phyloP scores from a whole-genome alignment of 2,888 invertebrate species.

The Dichetophora obliterata region DNA sequence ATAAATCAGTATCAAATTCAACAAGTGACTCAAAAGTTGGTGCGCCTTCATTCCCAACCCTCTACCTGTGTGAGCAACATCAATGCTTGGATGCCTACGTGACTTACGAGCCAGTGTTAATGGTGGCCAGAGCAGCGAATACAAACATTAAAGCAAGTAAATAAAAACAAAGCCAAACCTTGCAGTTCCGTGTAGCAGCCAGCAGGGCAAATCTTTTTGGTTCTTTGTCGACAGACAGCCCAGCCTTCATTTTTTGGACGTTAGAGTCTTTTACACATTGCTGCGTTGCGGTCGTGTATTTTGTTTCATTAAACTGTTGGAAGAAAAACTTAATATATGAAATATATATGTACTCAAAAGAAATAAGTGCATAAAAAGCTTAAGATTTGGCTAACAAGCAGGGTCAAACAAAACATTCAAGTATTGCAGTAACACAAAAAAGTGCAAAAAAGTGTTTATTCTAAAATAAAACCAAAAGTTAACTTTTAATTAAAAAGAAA shows the following conservation, averaged over 20 bases:
- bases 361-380: no score
- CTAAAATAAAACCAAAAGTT: no score
- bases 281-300: constrained; percentile 26
- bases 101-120: constrained; percentile 61
- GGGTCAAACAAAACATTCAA: no score
- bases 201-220: constrained; percentile 44
- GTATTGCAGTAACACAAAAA: no score
- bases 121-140: constrained; percentile 51
- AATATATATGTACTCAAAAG: background rate
- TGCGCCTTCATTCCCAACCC: background rate
- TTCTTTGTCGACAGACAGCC: background rate
- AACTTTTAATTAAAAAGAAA: no score
- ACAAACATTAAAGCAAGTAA: constrained; percentile 47
- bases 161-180: constrained; percentile 50
- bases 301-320: constrained; percentile 41
- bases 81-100: constrained; percentile 56
- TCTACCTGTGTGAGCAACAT: background rate
- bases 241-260: constrained; percentile 39
- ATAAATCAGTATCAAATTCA: background rate
- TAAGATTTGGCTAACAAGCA: no score
- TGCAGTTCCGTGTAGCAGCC: constrained; percentile 56
- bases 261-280: constrained; percentile 44
- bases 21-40: constrained; percentile 13
- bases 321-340: background rate
- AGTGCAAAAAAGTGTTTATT: no score